Base-by-base conservation (phyloP, 2,888 invertebrate species). In the Magallana nippona region DNA sequence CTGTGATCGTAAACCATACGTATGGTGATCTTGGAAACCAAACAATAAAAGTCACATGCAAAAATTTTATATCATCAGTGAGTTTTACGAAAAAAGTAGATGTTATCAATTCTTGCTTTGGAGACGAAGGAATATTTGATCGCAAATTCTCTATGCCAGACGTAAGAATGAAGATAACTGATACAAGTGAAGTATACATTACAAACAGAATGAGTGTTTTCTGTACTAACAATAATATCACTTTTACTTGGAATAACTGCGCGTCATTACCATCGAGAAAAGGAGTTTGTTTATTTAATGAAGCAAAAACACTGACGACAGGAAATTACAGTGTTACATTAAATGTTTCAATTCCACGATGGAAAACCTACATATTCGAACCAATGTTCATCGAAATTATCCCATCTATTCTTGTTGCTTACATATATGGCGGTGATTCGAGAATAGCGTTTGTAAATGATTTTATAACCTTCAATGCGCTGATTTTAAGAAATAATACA, bases 61-160 rank as follows among this genome's bases (percentile, higher is more conserved):
- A 13, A 2, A 63, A 63, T 63, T 63, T 63, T 27, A 27, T 63
- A 10, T 63, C 63, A 19, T 13, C 3, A 13, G 27, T 63, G 10
- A 19, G 13, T 63, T 27, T 63, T n/a, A 19, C 13, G 13, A 3
- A 10, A 10, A 27, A 13, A 27, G 27, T 27, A 10, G 22, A 22
- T 1, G 63, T 63, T 13, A 63, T 63, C 1, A 63, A 63, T 27
- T 19, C 27, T 63, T 63, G 63, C 27, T 63, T 13, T 63, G 63
- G 63, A 11, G 22, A 63, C 63, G 63, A 63, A 63, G 63, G 63
- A 13, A 63, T 63, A 63, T 63, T 63, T 22, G 63, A 63, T 63
- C n/a, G 63, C 10, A 19, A 63, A 13, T 63, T 27, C 27, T 63
- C 63, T 3, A 63, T 63, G 63, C 63, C n/a, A 13, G 27, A 13